Base-by-base conservation (phyloP, 2,113 vertebrate species). In the Dolichallabes microphthalmus region DNA sequence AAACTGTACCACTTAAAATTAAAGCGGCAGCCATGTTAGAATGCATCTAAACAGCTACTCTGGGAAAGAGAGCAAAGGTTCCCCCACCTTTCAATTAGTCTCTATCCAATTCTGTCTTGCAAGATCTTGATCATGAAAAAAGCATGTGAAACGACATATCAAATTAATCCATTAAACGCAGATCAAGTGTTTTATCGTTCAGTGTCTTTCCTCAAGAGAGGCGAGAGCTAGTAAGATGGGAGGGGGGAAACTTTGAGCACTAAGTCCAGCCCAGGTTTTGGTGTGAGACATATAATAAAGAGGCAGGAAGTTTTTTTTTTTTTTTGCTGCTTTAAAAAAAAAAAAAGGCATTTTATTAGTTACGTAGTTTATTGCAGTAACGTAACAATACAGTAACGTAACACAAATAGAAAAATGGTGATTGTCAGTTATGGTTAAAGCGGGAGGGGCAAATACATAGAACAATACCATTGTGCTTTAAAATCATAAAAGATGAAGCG, bases 331-430 rank as follows among this genome's bases (percentile, higher is more conserved):
- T 50, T 74, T 14, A 3, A n/a, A 25, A 3, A 1, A 12, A 11
- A 39, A 3, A 73, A 50, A n/a, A n/a, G n/a, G 30, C 10, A 71
- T 71, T 66, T 35, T 11, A 69, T 32, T 53, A 66, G 45, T 58
- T 10, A 12, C 39, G 58, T 66, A n/a, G n/a, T n/a, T n/a, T n/a
- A n/a, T 5, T 57, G 96, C 94, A 96, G 95, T 94, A 94, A n/a
- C n/a, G n/a, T n/a, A n/a, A n/a, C n/a, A n/a, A n/a, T 95, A 94
- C 95, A 96, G 95, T 95, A 95, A 96, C 94, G 94, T 92, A 93
- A 94, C 94, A 92, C 94, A 93, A 96, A 95, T 92, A 94, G 94
- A 96, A 96, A 45, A 96, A 95, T 94, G 91, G 94, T 94, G 93
- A 95, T 94, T 90, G 92, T 93, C 92, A 93, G 93, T 95, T 61